Evolutionary conservation across 2,888 invertebrate species (phyloP), one percentile per base, ranked within the genome.

Genomic region (Lacanobia oleracea): DNA sequence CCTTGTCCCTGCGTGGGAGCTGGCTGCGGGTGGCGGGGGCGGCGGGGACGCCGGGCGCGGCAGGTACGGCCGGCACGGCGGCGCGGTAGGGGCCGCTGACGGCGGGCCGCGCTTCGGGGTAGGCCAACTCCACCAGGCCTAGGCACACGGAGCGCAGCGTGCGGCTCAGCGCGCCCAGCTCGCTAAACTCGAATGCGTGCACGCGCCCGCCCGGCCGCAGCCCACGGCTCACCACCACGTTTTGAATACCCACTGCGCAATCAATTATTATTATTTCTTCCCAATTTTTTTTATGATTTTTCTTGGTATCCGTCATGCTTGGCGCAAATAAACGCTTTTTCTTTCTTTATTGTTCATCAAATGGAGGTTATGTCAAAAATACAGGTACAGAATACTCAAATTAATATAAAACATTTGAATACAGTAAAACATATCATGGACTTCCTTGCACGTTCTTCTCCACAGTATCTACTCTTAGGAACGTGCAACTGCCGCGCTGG

Each of bases 61-160:
- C 33, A 5, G 33, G 33, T 5, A 5, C 33, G 33, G 33, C 33
- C 2, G 82, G 89, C 5, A 93, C 91, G 0, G 92, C 91, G 53
- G 92, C 93, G 48, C 89, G 96, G 88, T 98, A 98, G 85, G 97
- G 97, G n/a, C 97, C 97, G 27, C 96, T 93, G 0, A 97, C 94
- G 9, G 96, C 96, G 0, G 97, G 97, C 80, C 97, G 95, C 0
- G 97, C 97, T 87, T 98, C 98, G 0, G 98, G 98, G 89, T 98
- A 98, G 0, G 98, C 98, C 63, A 99, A 94, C 89, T 98, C 98
- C 12, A 99, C 98, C 14, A 99, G 95, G 0, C 98, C 98, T 23
- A 99, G 94, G 86, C 98, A 98, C 8, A 98, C 97, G 77, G 98
- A 98, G 67, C 98, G 97, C 50, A 99, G 91, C 1, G 97, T 97